Base-by-base conservation (phyloP, 2,888 invertebrate genomes). In the Diadromus collaris region DNA sequence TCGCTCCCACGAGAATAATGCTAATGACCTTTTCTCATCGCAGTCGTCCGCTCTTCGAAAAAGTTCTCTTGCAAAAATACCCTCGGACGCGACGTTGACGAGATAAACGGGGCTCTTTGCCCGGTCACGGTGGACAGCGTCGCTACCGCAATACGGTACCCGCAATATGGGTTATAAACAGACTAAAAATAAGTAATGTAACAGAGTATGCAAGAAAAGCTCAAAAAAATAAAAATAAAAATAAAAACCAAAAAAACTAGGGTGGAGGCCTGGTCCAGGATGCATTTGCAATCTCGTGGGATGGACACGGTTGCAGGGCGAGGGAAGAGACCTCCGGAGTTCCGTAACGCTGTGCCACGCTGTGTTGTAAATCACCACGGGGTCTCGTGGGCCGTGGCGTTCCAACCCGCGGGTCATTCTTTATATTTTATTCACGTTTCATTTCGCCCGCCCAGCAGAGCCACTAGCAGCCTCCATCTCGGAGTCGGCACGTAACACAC, bases 371-470 rank as follows among this genome's bases (percentile, higher is more conserved):
- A 74, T 73, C 72, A 64, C 78, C 74, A 48, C 60, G 51, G 21
- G 44, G 64, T 64, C 64, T 64, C 54, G 41, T 44, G 56, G 32
- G 19, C 64, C 72, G 63, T 54, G 61, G 13, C 41, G 68, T 54
- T 19, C 78, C 27, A 32, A 67, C 69, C 65, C 56, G 27, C 41
- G 46, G 74, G 63, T 63, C 74, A 78, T 78, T 78, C 74, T 69
- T 78, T 74, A 74, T 78, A 78, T 74, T 78, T 74, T 78, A 74
- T 78, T 78, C 74, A 78, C 73, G 70, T 78, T 78, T 78, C 65
- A 74, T 78, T 78, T 74, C 74, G 74, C 60, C 69, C 63, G 41
- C 58, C 44, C 58, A 54, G 27, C 48, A 9, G 13, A 38, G 41
- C 32, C 48, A 24, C 48, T 27, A 9, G 51, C n/a, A 27, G 58